A percentile compares a stretch with the other conserved stretches of the same genome.
phyloP scores from a whole-genome alignment of 1,140 invertebrate species.

The Drosophila littoralis region DNA sequence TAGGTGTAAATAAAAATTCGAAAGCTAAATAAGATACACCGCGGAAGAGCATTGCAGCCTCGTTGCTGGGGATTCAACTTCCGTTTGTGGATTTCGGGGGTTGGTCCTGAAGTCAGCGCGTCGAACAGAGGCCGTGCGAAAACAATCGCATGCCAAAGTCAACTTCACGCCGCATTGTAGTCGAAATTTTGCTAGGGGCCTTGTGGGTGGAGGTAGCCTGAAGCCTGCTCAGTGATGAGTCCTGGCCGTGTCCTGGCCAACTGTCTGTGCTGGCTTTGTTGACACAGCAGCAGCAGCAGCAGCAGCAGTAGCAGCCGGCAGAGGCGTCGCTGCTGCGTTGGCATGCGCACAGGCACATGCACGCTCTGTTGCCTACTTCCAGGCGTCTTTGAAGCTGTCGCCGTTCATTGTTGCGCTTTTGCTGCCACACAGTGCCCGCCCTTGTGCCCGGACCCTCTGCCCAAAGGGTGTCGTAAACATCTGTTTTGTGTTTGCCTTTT shows the following conservation, averaged over 20 bases:
- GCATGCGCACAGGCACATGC: slow-evolving; percentile 73
- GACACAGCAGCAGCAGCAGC: slow-evolving; percentile 21
- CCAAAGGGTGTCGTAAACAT: slow-evolving; percentile 55
- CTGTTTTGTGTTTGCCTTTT: slow-evolving; percentile 77
- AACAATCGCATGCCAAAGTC: slow-evolving; percentile 65
- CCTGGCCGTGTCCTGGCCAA: slow-evolving; percentile 50
- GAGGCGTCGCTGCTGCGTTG: slow-evolving; percentile 24
- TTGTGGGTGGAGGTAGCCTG: slow-evolving; percentile 36
- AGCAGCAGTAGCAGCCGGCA: not conserved
- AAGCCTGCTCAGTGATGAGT: slow-evolving; percentile 16
- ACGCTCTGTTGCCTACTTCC: slow-evolving; percentile 70
- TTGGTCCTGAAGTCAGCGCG: slow-evolving; percentile 8
- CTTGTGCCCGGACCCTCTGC: not conserved
- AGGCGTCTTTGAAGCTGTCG: slow-evolving; percentile 35
- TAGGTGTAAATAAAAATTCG: not conserved
- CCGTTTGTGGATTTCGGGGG: slow-evolving; percentile 5
- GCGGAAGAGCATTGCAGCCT: slow-evolving; percentile 27
- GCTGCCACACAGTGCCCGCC: slow-evolving; percentile 30
- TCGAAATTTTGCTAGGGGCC: slow-evolving; percentile 27
- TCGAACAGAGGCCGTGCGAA: slow-evolving; percentile 49
- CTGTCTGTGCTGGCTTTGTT: slow-evolving; percentile 53
- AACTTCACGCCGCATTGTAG: slow-evolving; percentile 46
- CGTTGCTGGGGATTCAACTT: slow-evolving; percentile 14
- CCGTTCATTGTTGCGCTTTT: slow-evolving; percentile 78
- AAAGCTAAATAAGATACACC: not conserved